A percentile compares a stretch with the other conserved stretches of the same genome.
phyloP scores from a whole-genome alignment of 2,888 invertebrate species.

The Amphiduros pacificus region DNA sequence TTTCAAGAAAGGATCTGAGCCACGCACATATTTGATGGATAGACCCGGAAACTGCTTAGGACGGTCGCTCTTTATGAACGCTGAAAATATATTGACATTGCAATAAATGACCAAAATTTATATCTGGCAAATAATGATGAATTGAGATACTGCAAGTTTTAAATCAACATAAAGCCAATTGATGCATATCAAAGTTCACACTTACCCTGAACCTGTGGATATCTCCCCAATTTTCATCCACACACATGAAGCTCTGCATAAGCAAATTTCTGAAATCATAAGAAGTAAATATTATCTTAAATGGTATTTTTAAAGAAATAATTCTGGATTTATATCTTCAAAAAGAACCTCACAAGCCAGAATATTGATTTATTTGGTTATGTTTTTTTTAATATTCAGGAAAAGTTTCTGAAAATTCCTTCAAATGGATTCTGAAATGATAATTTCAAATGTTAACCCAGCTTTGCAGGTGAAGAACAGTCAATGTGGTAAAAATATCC shows the following conservation, averaged over 20 bases:
- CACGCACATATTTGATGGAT: slow-evolving; percentile 88
- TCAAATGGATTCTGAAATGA: not conserved
- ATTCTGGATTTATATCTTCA: not conserved
- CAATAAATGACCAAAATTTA: not conserved
- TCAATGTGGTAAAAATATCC: too few relatives aligned
- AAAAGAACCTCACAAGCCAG: not conserved
- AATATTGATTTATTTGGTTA: not conserved
- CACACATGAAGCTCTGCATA: slow-evolving; percentile 93
- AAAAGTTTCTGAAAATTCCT: too few relatives aligned
- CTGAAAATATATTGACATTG: slow-evolving; percentile 61
- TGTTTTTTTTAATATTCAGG: not conserved
- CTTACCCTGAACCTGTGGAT: slow-evolving; percentile 89
- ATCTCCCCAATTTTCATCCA: slow-evolving; percentile 96
- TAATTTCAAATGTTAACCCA: not conserved
- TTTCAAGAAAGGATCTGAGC: slow-evolving; percentile 91
- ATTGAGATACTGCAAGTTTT: too few relatives aligned
- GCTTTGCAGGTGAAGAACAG: too few relatives aligned
- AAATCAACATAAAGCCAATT: too few relatives aligned
- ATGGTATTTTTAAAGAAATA: not conserved
- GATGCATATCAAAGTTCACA: not conserved
- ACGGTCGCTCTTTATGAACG: slow-evolving; percentile 92
- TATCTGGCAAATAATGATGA: not conserved
- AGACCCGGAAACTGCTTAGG: slow-evolving; percentile 89
- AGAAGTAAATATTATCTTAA: not conserved
- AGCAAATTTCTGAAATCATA: slow-evolving; percentile 71